Conservation (phyloP, 2,888 invertebrate genomes). For the Chouioia cunea region DNA sequence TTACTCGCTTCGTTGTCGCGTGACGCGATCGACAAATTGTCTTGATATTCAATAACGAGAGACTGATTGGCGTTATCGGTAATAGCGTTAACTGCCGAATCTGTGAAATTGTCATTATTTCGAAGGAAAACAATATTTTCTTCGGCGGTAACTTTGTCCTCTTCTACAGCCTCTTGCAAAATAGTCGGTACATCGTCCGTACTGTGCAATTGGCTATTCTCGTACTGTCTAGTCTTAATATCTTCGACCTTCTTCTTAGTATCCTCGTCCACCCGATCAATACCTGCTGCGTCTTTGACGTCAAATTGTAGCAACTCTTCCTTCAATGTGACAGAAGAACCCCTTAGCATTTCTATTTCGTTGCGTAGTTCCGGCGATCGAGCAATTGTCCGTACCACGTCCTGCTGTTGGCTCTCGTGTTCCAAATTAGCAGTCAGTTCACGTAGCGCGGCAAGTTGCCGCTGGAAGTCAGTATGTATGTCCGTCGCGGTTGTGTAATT, state of each 20-base stretch:
- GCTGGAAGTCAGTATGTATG: slow-evolving; percentile 64
- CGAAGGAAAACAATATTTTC: background rate
- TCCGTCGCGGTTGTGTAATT: slow-evolving; percentile 59
- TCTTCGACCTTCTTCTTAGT: background rate
- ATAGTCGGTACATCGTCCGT: background rate
- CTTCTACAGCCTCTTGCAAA: background rate
- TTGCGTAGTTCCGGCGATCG: slow-evolving; percentile 26
- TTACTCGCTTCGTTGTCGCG: background rate
- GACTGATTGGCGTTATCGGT: no score
- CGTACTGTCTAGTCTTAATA: background rate
- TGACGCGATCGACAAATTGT: no score
- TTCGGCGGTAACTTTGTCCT: background rate
- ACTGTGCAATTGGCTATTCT: slow-evolving; percentile 28
- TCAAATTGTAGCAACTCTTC: slow-evolving; percentile 32
- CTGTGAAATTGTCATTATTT: background rate
- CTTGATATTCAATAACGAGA: no score
- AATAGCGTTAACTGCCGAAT: no score
- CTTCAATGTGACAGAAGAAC: slow-evolving; percentile 36
- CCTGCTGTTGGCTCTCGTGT: slow-evolving; percentile 53
- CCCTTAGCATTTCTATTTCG: slow-evolving; percentile 39
- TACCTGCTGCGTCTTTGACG: slow-evolving; percentile 14
- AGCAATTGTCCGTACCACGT: background rate
- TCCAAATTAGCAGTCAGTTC: slow-evolving; percentile 61
- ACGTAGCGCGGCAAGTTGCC: slow-evolving; percentile 59
- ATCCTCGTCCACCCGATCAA: background rate